Evolutionary conservation across 1,140 invertebrate species (phyloP).

Genomic region (Sitobion miscanthi): DNA sequence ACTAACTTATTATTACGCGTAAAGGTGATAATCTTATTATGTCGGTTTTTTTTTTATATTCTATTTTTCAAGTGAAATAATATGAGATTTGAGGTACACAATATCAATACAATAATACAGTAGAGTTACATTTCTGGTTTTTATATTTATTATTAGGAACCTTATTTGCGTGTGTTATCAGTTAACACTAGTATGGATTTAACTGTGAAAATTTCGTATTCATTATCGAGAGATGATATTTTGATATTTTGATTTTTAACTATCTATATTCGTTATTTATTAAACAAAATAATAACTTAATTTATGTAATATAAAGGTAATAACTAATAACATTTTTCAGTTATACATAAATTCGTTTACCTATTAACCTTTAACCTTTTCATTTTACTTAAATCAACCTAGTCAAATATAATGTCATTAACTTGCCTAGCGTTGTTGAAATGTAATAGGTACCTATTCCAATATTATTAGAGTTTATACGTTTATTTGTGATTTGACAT

Average conservation of each 20-base stretch:
- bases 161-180: no score
- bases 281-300: no score
- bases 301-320: no score
- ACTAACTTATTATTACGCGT: no score
- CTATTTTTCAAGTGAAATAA: not conserved
- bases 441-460: not conserved
- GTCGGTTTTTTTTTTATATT: not conserved
- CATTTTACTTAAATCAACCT: not conserved
- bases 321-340: no score
- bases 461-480: not conserved
- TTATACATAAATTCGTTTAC: no score
- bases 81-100: not conserved
- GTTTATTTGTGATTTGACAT: not conserved
- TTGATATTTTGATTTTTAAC: not conserved
- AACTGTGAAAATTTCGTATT: not conserved
- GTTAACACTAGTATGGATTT: no score
- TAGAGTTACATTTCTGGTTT: not conserved
- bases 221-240: not conserved
- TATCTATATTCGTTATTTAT: not conserved
- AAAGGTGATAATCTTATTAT: no score
- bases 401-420: not conserved
- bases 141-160: not conserved
- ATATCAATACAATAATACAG: no score
- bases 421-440: not conserved
- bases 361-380: no score